phyloP scores from a whole-genome alignment of 2,797 vertebrate genomes.

The Sphenopsis melanotis region DNA sequence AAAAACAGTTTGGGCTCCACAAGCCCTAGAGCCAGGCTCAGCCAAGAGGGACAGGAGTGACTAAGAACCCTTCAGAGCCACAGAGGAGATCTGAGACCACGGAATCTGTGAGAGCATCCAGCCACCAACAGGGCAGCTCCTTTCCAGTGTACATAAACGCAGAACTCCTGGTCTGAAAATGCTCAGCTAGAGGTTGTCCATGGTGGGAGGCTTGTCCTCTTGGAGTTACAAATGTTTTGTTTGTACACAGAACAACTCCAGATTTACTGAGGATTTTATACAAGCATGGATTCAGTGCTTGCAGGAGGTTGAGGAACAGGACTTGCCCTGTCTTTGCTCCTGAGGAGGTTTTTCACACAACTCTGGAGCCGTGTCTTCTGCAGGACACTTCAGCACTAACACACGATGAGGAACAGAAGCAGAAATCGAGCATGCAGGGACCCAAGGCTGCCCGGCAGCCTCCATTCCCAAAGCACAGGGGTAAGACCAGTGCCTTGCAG shows the following conservation, averaged over 20 bases:
- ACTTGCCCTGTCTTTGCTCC: background rate
- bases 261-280: background rate
- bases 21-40: background rate
- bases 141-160: rapidly evolving
- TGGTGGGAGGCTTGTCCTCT: background rate
- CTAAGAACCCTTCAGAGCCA: background rate
- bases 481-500: background rate
- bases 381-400: background rate
- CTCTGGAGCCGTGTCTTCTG: background rate
- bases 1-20: background rate
- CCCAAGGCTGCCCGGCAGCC: background rate
- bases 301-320: background rate
- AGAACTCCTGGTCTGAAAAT: background rate
- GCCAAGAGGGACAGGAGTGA: background rate
- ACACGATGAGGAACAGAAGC: background rate
- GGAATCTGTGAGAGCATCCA: background rate
- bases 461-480: background rate
- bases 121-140: background rate
- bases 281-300: background rate
- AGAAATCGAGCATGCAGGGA: background rate
- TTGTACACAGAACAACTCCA: background rate
- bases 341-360: background rate
- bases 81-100: background rate
- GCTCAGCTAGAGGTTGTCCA: background rate
- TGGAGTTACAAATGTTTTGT: background rate